Base-by-base conservation (phyloP, 1,140 invertebrate genomes). In the Conopomorpha cramerella region DNA sequence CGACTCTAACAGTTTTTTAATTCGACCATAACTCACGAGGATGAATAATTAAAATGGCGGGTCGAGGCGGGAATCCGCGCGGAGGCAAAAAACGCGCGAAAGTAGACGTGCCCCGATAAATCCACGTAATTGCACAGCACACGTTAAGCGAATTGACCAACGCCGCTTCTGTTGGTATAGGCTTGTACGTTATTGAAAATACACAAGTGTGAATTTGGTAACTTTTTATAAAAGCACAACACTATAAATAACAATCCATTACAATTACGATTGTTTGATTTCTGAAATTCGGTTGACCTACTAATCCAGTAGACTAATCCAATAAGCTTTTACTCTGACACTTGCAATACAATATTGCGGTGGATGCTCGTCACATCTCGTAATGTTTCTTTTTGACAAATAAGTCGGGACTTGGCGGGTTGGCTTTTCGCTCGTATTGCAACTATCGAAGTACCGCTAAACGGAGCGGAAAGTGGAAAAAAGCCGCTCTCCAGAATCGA, bases 1-100 rank as follows among this genome's bases (percentile, higher is more conserved):
- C 63, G 61, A 65, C 62, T 73, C 67, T 78, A 77, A 78, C 73
- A 78, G 73, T 78, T 77, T 78, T 78, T 78, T 78, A 78, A 78
- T 78, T 77, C 67, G 76, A 71, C 73, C 76, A 78, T 78, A 78
- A 78, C 76, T 78, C 76, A 78, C 53, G 57, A 54, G 54, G 48
- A 65, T 78, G 73, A 78, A 78, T 78, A 78, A 78, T 78, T 77
- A 76, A 78, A 68, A 62, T 58, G 57, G 63, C 58, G 56, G 55
- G 58, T 45, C 54, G 59, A 45, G 47, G 43, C 50, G 57, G 57
- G 53, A 63, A 65, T 57, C 45, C 55, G 61, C 64, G 53, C 56
- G 53, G 64, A 53, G 52, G 55, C 54, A 70, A 73, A 73, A 73
- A 73, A 60, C 48, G 35, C 43, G 50, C 42, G 43, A 49, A 46